Conservation (phyloP, 2,113 vertebrate genomes). For the Pituophis catenifer region DNA sequence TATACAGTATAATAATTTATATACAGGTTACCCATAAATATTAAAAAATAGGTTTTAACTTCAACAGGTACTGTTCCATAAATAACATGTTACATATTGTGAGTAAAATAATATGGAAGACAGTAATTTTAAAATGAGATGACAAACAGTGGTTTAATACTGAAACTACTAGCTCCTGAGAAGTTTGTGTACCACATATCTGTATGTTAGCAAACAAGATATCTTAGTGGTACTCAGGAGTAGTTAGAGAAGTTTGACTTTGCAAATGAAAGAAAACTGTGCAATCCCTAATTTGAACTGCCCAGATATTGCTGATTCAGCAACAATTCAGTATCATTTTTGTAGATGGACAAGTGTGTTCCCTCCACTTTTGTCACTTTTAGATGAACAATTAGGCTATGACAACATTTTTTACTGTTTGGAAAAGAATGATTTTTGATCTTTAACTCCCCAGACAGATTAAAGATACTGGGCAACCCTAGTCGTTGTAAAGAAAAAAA, state of each 20-base stretch:
- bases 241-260: slow-evolving; percentile 42
- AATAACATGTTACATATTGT: slow-evolving; percentile 87
- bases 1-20: slow-evolving; percentile 54
- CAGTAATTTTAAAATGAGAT: slow-evolving; percentile 73
- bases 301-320: slow-evolving; percentile 49
- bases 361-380: background rate
- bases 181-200: slow-evolving; percentile 39
- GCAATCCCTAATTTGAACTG: slow-evolving; percentile 1
- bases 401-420: background rate
- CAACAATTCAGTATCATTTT: slow-evolving; percentile 33
- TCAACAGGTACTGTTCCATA: slow-evolving; percentile 89
- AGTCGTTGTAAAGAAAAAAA: slow-evolving; percentile 41
- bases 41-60: slow-evolving; percentile 98
- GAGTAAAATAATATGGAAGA: slow-evolving; percentile 87
- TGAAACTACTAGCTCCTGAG: slow-evolving; percentile 71
- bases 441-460: slow-evolving; percentile 37
- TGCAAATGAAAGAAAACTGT: slow-evolving; percentile 5
- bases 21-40: slow-evolving; percentile 92
- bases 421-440: slow-evolving; percentile 34
- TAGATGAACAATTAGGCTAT: background rate
- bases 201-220: slow-evolving; percentile 32
- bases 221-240: slow-evolving; percentile 60
- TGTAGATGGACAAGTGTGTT: background rate
- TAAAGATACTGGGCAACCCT: slow-evolving; percentile 40
- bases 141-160: slow-evolving; percentile 78